A percentile compares a stretch with the other conserved stretches of the same genome.
Conservation (phyloP, 2,888 invertebrate genomes). For the Serrognathus titanus region DNA sequence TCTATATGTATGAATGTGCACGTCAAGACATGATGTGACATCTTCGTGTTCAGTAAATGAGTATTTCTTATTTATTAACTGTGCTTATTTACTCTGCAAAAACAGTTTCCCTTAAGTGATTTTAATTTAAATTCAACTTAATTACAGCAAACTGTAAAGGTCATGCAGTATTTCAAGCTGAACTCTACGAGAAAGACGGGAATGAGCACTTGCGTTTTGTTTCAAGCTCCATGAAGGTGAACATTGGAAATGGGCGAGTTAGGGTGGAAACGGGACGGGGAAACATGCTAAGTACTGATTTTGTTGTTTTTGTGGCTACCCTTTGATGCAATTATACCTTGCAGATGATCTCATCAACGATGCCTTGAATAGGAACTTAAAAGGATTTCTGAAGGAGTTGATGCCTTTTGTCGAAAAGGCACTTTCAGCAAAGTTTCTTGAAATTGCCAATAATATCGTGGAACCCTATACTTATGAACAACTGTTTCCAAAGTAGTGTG, state of each 20-base stretch:
- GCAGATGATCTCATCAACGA: constrained; percentile 53
- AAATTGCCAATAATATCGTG: constrained; percentile 53
- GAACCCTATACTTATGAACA: constrained; percentile 50
- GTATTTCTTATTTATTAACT: no score
- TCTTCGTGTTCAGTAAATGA: no score
- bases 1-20: no score
- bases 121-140: neutral
- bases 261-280: constrained; percentile 54
- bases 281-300: constrained; percentile 49
- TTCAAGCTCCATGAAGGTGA: constrained; percentile 49
- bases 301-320: neutral
- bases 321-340: constrained; percentile 22
- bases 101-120: neutral
- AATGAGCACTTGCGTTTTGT: constrained; percentile 47
- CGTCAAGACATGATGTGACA: no score
- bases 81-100: no score
- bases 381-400: constrained; percentile 52
- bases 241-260: constrained; percentile 50
- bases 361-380: constrained; percentile 56
- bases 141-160: constrained; percentile 39
- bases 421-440: constrained; percentile 47
- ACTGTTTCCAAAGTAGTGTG: constrained; percentile 48
- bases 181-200: constrained; percentile 45
- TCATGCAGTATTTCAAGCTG: constrained; percentile 33
- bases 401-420: constrained; percentile 54